A percentile compares a stretch with the other conserved stretches of the same genome.
Conservation (phyloP, 2,888 invertebrate genomes). For the Frankliniella intonsa region DNA sequence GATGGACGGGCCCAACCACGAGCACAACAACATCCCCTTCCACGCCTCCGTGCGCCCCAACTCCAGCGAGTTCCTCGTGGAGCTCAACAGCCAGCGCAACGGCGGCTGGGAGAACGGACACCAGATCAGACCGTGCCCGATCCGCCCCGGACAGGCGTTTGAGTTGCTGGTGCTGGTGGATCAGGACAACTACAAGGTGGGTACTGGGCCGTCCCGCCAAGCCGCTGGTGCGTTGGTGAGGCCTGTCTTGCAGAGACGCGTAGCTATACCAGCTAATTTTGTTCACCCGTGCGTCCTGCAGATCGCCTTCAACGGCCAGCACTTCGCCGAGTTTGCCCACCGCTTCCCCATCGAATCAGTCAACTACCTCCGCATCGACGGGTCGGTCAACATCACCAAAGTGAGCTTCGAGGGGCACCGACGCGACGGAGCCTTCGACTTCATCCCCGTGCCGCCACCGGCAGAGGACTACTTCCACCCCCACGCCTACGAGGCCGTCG, state of each 20-base stretch:
- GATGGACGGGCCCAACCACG: not conserved
- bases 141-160: not conserved
- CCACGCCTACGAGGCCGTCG: slow-evolving; percentile 9
- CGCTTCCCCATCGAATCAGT: not conserved
- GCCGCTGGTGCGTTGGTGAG: no score
- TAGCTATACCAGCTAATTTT: not conserved
- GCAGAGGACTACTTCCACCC: not conserved
- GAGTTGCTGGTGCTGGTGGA: slow-evolving; percentile 4
- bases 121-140: not conserved
- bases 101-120: not conserved
- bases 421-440: not conserved
- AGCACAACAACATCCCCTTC: slow-evolving; percentile 7
- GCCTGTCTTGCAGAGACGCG: no score
- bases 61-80: not conserved
- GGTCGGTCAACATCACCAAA: not conserved
- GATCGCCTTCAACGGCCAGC: slow-evolving; percentile 11
- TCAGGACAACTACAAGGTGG: not conserved
- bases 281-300: not conserved
- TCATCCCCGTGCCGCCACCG: not conserved
- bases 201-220: no score
- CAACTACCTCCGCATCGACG: not conserved
- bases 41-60: slow-evolving; percentile 11
- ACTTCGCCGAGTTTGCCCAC: not conserved
- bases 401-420: slow-evolving; percentile 21
- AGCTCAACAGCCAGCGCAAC: slow-evolving; percentile 17